These are phyloP conservation scores for Eretmodus cyanostictus DNA, from an alignment of 2,113 vertebrate species.

Conservation along the genomic window DNA sequence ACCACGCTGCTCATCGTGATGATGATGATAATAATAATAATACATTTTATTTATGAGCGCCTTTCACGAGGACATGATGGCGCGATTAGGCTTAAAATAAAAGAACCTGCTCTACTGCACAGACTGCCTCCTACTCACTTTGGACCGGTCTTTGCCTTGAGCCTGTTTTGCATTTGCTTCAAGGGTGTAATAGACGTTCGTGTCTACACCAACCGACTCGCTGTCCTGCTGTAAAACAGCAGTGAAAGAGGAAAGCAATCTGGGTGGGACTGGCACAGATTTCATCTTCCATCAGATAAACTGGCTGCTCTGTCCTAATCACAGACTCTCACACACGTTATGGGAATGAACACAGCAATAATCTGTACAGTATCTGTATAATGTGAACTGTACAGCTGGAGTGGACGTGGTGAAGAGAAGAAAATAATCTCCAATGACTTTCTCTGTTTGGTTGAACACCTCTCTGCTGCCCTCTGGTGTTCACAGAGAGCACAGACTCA, in stretches of 20 bases:
- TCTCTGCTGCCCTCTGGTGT: slow-evolving; percentile 56
- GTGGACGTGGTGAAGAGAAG: not conserved
- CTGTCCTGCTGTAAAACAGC: slow-evolving; percentile 46
- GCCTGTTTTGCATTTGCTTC: slow-evolving; percentile 25
- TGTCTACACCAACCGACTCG: slow-evolving; percentile 21
- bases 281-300: not conserved
- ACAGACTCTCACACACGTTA: not conserved
- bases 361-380: no score
- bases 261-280: not conserved
- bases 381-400: no score
- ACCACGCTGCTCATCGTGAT: not conserved
- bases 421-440: not conserved
- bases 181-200: slow-evolving; percentile 23
- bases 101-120: not conserved
- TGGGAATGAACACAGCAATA: not conserved
- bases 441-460: not conserved
- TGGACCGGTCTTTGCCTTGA: not conserved
- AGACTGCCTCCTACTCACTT: slow-evolving; percentile 28
- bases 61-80: not conserved
- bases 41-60: no score
- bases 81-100: not conserved
- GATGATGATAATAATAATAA: accelerated
- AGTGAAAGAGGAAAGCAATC: not conserved
- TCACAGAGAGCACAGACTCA: not conserved
- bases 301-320: not conserved